Evolutionary conservation across 2,113 vertebrate species (phyloP), one percentile per base, ranked within the genome.

Genomic region (Nothocercus nigrocapillus): DNA sequence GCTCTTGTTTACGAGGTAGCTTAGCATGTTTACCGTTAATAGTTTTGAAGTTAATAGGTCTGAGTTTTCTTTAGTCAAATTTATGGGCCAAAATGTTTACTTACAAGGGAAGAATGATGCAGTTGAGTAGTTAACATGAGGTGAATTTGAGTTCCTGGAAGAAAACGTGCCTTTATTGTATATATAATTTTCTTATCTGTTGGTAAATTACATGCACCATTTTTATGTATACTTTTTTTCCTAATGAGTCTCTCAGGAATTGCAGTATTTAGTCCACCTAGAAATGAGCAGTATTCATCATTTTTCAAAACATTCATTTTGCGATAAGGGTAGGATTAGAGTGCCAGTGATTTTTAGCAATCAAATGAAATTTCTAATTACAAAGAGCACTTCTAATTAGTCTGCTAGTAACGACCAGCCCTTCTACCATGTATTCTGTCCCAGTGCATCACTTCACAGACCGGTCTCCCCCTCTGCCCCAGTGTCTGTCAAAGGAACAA

Each of bases 281-380:
- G 45, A 88, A 91, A 28, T 32, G 51, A 91, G 82, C 87, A 80
- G 51, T 9, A 54, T 44, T 88, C 81, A 62, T 90, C 62, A 40
- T 54, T 81, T 90, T 44, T n/a, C 80, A 88, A 90, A 89, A 70
- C 90, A 75, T 82, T 92, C 81, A 89, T 87, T 96, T 90, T 27
- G 42, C 76, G 88, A 36, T 78, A 85, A 81, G 68, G 34, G 78
- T 75, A 63, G 67, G 82, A 73, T 91, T 79, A 92, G 53, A 36
- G 91, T 89, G 10, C 1, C 70, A 28, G 67, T 58, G 75, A 77
- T 89, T 94, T 91, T 90, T 27, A 92, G 92, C 90, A 94, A 96
- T 93, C 82, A 91, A 69, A 92, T 62, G 73, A 91, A 89, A 90
- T 95, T 92, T 89, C 92, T 95, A 92, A 92, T 96, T 96, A 79